Percentiles rank a stretch among this genome's conserved stretches.
phyloP scores from a whole-genome alignment of 2,888 invertebrate genomes.

The Caenorhabditis imperialis region DNA sequence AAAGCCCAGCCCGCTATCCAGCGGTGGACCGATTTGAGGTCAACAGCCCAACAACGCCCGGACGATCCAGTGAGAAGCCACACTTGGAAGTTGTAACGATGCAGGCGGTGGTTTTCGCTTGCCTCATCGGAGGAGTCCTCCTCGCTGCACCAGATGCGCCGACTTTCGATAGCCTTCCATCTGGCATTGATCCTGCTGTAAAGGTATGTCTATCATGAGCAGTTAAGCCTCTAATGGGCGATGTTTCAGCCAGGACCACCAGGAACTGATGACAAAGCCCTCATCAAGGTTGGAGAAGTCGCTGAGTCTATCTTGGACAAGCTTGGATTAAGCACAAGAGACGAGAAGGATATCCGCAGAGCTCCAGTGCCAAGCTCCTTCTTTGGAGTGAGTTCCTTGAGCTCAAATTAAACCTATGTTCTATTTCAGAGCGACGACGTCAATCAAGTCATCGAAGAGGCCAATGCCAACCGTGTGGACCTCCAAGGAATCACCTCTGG shows the following conservation, averaged over 20 bases:
- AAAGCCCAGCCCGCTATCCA: conserved; percentile 52
- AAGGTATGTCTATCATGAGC: conserved; percentile 33
- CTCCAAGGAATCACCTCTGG: conserved; percentile 71
- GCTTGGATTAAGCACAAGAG: conserved; percentile 68
- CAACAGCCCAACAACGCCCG: conserved; percentile 39
- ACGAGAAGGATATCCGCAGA: conserved; percentile 52
- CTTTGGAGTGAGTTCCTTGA: conserved; percentile 41
- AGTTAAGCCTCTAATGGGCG: neutral
- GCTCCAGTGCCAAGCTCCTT: conserved; percentile 62
- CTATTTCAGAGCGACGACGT: conserved; percentile 73
- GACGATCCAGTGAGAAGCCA: conserved; percentile 51
- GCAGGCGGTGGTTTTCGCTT: conserved; percentile 47
- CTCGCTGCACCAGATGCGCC: conserved; percentile 52
- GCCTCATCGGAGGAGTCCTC: conserved; percentile 43
- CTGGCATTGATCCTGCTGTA: conserved; percentile 41
- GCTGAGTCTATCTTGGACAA: conserved; percentile 74
- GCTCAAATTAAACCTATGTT: neutral
- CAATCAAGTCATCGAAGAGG: conserved; percentile 69
- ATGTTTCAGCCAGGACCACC: conserved; percentile 41
- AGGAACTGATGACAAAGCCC: conserved; percentile 47
- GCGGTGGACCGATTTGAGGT: conserved; percentile 54
- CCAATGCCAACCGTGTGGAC: conserved; percentile 74
- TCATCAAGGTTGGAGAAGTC: conserved; percentile 71
- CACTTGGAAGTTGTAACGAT: conserved; percentile 54
- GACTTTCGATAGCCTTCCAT: conserved; percentile 50